These are phyloP conservation scores for Pinna nobilis DNA, from an alignment of 1,140 invertebrate genomes.

Conservation along the genomic window DNA sequence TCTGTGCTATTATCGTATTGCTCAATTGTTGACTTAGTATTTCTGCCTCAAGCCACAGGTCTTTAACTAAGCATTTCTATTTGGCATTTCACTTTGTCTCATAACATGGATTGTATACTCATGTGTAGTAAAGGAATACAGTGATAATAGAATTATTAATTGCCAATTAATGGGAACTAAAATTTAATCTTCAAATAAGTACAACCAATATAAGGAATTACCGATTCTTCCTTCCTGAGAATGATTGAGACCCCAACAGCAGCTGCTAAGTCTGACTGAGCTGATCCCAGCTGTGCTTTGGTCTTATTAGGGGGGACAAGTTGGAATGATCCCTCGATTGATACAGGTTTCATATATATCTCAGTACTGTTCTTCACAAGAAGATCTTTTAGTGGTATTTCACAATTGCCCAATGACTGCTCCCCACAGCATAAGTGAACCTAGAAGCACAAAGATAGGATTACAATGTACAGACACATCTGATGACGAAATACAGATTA, in stretches of 20 bases:
- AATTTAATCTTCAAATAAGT: neutral
- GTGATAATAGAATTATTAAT: too few relatives aligned
- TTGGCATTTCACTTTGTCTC: too few relatives aligned
- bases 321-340: slow-evolving; percentile 70
- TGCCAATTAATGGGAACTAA: neutral
- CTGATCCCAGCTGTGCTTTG: slow-evolving; percentile 56
- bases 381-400: slow-evolving; percentile 66
- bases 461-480: too few relatives aligned
- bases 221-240: slow-evolving; percentile 70
- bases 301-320: slow-evolving; percentile 64
- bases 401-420: slow-evolving; percentile 72
- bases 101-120: too few relatives aligned
- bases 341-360: slow-evolving; percentile 72
- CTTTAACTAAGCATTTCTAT: too few relatives aligned
- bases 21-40: too few relatives aligned
- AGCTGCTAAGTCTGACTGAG: slow-evolving; percentile 55
- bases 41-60: too few relatives aligned
- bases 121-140: too few relatives aligned
- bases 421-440: slow-evolving; percentile 75
- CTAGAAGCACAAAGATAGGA: slow-evolving; percentile 54
- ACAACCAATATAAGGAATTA: slow-evolving; percentile 22
- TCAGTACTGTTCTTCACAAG: slow-evolving; percentile 72
- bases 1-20: too few relatives aligned
- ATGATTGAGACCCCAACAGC: slow-evolving; percentile 69
- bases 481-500: too few relatives aligned